These are phyloP conservation scores for Lymantria monacha DNA, from an alignment of 2,888 invertebrate species.

Conservation along the genomic window DNA sequence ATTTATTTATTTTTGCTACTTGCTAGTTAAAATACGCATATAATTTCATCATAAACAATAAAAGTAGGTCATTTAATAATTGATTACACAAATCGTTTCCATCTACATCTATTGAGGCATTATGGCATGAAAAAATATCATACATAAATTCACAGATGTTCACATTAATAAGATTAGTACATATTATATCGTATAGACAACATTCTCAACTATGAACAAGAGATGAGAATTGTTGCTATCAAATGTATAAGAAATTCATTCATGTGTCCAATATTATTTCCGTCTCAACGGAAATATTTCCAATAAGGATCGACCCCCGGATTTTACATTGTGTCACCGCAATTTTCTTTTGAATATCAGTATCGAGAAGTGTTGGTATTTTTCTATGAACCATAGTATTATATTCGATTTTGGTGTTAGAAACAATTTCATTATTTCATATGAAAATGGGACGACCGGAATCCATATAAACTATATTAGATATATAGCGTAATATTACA, in stretches of 20 bases:
- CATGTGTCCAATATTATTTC: slow-evolving; percentile 68
- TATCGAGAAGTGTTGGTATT: slow-evolving; percentile 33
- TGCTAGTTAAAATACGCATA: too few relatives aligned
- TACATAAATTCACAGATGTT: too few relatives aligned
- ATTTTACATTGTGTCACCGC: slow-evolving; percentile 48
- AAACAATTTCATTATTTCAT: slow-evolving; percentile 32
- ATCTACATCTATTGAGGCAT: too few relatives aligned
- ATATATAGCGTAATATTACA: neutral
- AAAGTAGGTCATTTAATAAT: too few relatives aligned
- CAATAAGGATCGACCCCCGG: slow-evolving; percentile 59
- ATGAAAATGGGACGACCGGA: slow-evolving; percentile 13
- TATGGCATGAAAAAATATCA: too few relatives aligned
- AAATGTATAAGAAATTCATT: slow-evolving; percentile 41
- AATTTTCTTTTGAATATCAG: slow-evolving; percentile 45
- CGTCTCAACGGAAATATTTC: slow-evolving; percentile 67
- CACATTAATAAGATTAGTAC: too few relatives aligned
- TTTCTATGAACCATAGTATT: slow-evolving; percentile 18
- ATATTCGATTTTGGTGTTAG: slow-evolving; percentile 22
- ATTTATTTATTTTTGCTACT: too few relatives aligned
- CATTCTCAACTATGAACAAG: slow-evolving; percentile 2
- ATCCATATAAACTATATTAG: slow-evolving; percentile 1
- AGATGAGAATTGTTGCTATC: neutral
- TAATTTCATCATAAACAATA: too few relatives aligned
- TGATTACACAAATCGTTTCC: too few relatives aligned
- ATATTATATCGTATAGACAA: neutral